Base-by-base conservation (phyloP, 2,888 invertebrate genomes). In the Harpalus rufipes region DNA sequence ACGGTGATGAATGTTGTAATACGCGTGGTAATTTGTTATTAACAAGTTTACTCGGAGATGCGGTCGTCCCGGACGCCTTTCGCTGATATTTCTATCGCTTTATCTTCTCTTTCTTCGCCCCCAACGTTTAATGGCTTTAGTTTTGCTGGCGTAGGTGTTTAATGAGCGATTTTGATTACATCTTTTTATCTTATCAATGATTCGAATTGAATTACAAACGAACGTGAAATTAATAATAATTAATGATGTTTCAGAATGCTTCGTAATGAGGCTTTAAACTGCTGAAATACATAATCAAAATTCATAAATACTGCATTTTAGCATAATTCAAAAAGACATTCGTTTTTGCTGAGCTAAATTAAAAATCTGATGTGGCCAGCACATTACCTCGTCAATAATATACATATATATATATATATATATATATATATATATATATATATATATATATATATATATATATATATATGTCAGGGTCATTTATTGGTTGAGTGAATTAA, bases 21-120 rank as follows among this genome's bases (percentile, higher is more conserved):
- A 82, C 68, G 68, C 82, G 72, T 68, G 82, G 82, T 82, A 82
- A 82, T 82, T 72, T 82, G 82, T 82, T 82, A 82, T 82, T 82
- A 82, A 82, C 82, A 82, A 82, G 61, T 58, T 72, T 72, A 68
- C 72, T 58, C 68, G 32, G 14, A 16, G 72, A 51, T 51, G 44
- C 44, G 44, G 44, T 51, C 44, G 44, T 51, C 44, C 16, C 44
- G 12, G 14, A 41, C 72, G 44, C 72, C 44, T 59, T 25, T 59
- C 32, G 41, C 61, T 79, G 72, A 58, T 59, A 58, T 61, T 79
- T 79, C 79, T 59, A 79, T 79, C 39, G 59, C 32, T 79, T 41
- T 39, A 61, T 79, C 79, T 58, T 79, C 59, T 58, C 41, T 79
- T 39, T 63, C 63, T 63, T 61, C 63, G 14, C 41, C 41, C 41